Evolutionary conservation across 2,797 vertebrate species (phyloP).

Genomic region (Nothura maculosa): DNA sequence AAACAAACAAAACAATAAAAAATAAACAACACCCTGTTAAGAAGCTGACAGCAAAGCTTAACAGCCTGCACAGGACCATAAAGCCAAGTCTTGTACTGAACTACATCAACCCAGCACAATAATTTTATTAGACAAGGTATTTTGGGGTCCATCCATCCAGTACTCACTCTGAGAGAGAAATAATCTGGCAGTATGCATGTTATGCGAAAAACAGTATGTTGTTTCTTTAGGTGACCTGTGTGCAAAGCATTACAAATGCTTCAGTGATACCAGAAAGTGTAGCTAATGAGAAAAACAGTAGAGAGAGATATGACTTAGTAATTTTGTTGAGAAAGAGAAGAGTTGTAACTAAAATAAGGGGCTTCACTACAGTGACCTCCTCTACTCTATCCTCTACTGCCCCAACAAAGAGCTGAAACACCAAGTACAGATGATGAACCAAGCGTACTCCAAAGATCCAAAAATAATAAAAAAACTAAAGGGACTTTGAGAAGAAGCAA

Average conservation of each 20-base stretch:
- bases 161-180: not conserved
- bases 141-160: not conserved
- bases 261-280: conserved; percentile 42
- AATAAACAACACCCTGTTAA: not conserved
- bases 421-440: not conserved
- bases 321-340: not conserved
- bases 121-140: conserved; percentile 19
- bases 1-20: not conserved
- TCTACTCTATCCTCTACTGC: not conserved
- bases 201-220: not conserved
- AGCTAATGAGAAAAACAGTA: conserved; percentile 35
- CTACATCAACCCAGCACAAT: not conserved
- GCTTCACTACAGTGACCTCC: not conserved
- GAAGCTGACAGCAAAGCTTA: not conserved
- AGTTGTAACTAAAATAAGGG: conserved; percentile 12
- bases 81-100: not conserved
- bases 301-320: conserved; percentile 35
- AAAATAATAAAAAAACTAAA: not conserved
- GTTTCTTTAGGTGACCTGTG: conserved; percentile 30
- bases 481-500: not conserved
- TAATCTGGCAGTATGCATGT: not conserved
- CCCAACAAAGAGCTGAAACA: not conserved
- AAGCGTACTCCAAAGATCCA: not conserved
- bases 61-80: not conserved
- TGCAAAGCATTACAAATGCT: not conserved